Conservation (phyloP, 2,888 invertebrate genomes). For the Drosophila multiciliata region DNA sequence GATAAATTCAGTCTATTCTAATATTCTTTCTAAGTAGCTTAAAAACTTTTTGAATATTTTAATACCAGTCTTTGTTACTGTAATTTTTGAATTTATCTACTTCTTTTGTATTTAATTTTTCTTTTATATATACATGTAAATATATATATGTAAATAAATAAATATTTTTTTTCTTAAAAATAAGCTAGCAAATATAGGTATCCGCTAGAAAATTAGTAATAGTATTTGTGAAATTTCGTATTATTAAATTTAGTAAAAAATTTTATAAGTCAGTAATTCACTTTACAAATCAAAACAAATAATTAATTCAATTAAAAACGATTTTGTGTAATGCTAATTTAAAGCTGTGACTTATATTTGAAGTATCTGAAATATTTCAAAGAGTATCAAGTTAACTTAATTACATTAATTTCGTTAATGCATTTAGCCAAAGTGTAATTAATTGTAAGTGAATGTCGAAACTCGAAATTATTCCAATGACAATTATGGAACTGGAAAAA, state of each 20-base stretch:
- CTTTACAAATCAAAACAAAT: neutral
- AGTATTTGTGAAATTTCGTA: neutral
- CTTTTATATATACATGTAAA: neutral
- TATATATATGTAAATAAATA: neutral
- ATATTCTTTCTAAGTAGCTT: neutral
- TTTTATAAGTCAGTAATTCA: rapidly evolving
- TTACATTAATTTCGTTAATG: slow-evolving; percentile 18
- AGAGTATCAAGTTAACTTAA: slow-evolving; percentile 6
- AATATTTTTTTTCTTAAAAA: neutral
- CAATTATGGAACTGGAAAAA: slow-evolving; percentile 36
- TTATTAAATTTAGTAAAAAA: neutral
- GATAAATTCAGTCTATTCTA: neutral
- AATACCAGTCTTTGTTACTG: neutral
- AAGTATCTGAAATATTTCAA: neutral
- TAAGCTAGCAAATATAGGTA: neutral
- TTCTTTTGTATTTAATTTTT: neutral
- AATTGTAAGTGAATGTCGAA: slow-evolving; percentile 31
- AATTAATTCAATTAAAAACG: neutral
- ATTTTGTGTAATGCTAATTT: neutral
- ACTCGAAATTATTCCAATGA: slow-evolving; percentile 29
- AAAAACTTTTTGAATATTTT: neutral
- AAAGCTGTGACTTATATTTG: neutral
- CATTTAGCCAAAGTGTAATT: slow-evolving; percentile 38
- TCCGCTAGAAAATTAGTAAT: neutral
- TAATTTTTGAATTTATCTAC: neutral